A percentile compares a stretch with the other conserved stretches of the same genome.
phyloP scores from a whole-genome alignment of 2,113 vertebrate species.

The Mastomys coucha region DNA sequence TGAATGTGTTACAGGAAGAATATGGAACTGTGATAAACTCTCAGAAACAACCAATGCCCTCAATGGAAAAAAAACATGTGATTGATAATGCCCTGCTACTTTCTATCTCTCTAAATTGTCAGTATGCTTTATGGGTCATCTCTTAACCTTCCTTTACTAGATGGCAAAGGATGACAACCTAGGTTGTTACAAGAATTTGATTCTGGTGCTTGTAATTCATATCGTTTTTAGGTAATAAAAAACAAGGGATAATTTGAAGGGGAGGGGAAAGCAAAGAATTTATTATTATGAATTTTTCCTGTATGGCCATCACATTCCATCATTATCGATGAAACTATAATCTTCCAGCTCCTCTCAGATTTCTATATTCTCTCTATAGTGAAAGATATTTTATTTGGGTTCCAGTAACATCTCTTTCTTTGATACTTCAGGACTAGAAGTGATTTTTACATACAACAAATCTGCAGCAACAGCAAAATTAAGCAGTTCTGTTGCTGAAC shows the following conservation, averaged over 20 bases:
- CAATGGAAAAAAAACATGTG: not conserved
- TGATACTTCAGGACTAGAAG: not conserved
- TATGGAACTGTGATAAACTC: not conserved
- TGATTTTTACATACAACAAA: not conserved
- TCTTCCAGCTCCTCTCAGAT: not conserved
- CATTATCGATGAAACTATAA: not conserved
- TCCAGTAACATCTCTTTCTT: not conserved
- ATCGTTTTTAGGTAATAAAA: not conserved
- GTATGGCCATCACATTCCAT: not conserved
- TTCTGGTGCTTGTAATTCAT: not conserved
- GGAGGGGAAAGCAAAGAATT: not conserved
- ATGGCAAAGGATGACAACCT: not conserved
- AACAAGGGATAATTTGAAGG: not conserved
- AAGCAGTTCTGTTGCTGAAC: conserved; percentile 29
- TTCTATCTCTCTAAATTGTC: not conserved
- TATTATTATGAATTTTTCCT: not conserved
- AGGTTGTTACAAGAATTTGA: not conserved
- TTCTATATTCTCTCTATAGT: not conserved
- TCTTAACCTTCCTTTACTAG: not conserved
- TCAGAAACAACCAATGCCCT: not conserved
- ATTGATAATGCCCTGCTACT: not conserved
- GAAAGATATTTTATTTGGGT: not conserved
- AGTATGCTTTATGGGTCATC: not conserved
- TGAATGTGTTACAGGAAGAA: not conserved
- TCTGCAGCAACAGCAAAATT: not conserved